Percentiles rank a stretch among this genome's conserved stretches.
Evolutionary conservation across 92 coral and sea anemone genomes (phyloP).

Genomic region (Porites lobata): DNA sequence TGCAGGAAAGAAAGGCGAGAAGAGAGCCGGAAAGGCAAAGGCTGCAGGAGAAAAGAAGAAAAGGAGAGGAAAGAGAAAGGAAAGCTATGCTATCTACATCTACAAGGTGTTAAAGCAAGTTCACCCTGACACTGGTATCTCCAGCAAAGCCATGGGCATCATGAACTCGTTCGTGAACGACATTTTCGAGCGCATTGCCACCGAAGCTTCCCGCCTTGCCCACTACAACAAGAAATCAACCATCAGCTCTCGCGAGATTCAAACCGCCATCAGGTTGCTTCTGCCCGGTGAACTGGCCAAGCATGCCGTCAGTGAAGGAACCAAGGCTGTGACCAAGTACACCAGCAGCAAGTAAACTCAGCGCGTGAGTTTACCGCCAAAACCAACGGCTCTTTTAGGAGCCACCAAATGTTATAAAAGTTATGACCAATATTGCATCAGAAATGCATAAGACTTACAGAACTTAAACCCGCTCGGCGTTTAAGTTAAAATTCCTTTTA

Average conservation of each 20-base stretch:
- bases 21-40: constrained; percentile 39
- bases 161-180: constrained; percentile 90
- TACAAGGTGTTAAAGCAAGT: constrained; percentile 93
- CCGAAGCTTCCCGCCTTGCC: constrained; percentile 80
- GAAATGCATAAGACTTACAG: background rate
- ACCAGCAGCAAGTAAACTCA: constrained; percentile 95
- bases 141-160: constrained; percentile 96
- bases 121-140: constrained; percentile 94
- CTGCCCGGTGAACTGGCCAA: constrained; percentile 89
- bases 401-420: constrained; percentile 57
- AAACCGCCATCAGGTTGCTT: constrained; percentile 77
- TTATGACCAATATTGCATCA: constrained; percentile 3
- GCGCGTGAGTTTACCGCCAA: constrained; percentile 12
- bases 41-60: constrained; percentile 44
- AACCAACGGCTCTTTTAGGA: constrained; percentile 71
- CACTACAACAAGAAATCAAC: constrained; percentile 89
- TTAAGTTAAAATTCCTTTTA: background rate
- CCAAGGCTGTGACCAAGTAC: constrained; percentile 96
- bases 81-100: constrained; percentile 89
- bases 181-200: constrained; percentile 86
- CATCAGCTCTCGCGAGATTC: constrained; percentile 92
- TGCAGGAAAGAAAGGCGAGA: constrained; percentile 49
- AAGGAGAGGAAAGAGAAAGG: constrained; percentile 63
- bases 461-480: too few species aligned
- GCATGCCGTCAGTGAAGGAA: constrained; percentile 95